A percentile compares a stretch with the other conserved stretches of the same genome.
Conservation (phyloP, 2,888 invertebrate genomes). For the Drosophila crucigera region DNA sequence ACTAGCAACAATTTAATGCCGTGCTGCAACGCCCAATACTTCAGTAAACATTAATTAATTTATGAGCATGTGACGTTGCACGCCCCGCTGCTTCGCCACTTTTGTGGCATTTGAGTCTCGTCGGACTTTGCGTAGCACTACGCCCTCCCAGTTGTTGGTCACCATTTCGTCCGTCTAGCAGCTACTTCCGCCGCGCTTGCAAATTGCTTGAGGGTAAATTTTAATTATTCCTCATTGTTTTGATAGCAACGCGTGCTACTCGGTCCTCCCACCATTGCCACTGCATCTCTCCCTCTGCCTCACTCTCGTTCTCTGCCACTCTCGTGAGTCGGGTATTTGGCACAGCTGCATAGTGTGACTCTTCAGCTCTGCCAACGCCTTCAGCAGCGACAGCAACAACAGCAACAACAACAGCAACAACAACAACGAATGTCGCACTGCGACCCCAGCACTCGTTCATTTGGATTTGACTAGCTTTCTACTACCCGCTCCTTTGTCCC, state of each 20-base stretch:
- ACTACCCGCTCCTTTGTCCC: neutral
- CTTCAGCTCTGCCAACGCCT: slow-evolving; percentile 22
- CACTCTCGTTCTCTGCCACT: slow-evolving; percentile 10
- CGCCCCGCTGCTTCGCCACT: slow-evolving; percentile 6
- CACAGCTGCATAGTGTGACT: slow-evolving; percentile 23
- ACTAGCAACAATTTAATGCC: slow-evolving; percentile 53
- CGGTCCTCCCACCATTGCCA: neutral
- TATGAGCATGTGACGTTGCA: slow-evolving; percentile 71
- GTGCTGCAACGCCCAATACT: slow-evolving; percentile 59
- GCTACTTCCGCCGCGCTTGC: slow-evolving; percentile 68
- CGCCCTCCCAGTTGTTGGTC: slow-evolving; percentile 25
- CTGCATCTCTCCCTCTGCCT: neutral
- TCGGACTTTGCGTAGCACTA: slow-evolving; percentile 19
- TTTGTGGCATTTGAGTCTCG: slow-evolving; percentile 9
- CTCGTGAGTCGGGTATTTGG: neutral
- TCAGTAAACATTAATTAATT: slow-evolving; percentile 75
- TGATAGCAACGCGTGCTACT: slow-evolving; percentile 69
- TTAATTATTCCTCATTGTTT: slow-evolving; percentile 82
- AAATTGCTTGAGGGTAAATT: slow-evolving; percentile 82
- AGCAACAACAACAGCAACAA: slow-evolving; percentile 32
- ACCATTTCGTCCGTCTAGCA: slow-evolving; percentile 26
- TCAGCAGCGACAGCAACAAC: slow-evolving; percentile 25
- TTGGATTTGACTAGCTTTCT: slow-evolving; percentile 35
- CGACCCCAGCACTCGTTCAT: slow-evolving; percentile 43
- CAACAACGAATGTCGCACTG: slow-evolving; percentile 16